A percentile compares a stretch with the other conserved stretches of the same genome.
Conservation (phyloP, 2,888 invertebrate species). For the Sarcophaga caerulescens region DNA sequence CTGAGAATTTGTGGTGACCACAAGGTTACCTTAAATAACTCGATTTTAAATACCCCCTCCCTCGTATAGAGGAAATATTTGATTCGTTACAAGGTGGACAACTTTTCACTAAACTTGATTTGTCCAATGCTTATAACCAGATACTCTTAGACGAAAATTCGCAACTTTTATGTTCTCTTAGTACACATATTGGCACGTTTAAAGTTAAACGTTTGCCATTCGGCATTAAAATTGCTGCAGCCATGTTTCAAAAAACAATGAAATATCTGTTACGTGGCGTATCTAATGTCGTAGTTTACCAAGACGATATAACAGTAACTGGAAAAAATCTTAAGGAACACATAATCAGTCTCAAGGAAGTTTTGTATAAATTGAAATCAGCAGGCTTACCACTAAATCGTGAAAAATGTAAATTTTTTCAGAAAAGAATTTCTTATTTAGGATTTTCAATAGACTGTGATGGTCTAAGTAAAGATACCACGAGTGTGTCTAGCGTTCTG, state of each 20-base stretch:
- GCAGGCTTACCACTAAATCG: conserved; percentile 22
- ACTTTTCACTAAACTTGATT: conserved; percentile 29
- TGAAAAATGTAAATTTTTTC: conserved; percentile 26
- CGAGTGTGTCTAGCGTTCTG: background rate
- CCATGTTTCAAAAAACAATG: conserved; percentile 56
- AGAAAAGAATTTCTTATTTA: conserved; percentile 16
- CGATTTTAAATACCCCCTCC: conserved; percentile 44
- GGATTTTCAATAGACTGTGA: conserved; percentile 30
- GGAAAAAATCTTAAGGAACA: conserved; percentile 50
- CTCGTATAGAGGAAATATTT: background rate
- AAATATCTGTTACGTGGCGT: conserved; percentile 47
- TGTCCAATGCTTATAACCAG: conserved; percentile 41
- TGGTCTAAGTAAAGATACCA: conserved; percentile 6
- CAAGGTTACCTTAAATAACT: conserved; percentile 3
- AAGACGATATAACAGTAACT: background rate
- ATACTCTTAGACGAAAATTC: conserved; percentile 27
- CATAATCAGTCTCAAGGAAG: conserved; percentile 24
- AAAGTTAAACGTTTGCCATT: conserved; percentile 45
- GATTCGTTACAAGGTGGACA: conserved; percentile 29
- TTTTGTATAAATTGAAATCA: too few relatives aligned
- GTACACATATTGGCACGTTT: conserved; percentile 31
- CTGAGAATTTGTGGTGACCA: background rate
- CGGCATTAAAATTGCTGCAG: conserved; percentile 49
- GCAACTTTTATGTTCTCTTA: conserved; percentile 10
- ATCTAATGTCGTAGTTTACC: conserved; percentile 11